Evolutionary conservation across 2,113 vertebrate species (phyloP).

Genomic region (Nanorana parkeri): DNA sequence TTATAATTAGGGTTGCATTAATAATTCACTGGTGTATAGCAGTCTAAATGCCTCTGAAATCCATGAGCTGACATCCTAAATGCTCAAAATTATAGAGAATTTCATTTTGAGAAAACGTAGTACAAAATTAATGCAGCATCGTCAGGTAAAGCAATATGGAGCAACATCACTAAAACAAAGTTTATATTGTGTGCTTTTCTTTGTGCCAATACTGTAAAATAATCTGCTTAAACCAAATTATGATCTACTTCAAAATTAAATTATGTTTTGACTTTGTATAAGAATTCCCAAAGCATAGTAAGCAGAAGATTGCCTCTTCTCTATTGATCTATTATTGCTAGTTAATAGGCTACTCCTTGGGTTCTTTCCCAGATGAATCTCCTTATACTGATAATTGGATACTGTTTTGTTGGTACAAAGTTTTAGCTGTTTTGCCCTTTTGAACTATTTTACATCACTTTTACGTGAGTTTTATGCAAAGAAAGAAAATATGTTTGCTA

Average conservation of each 20-base stretch:
- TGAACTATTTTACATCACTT: conserved; percentile 9
- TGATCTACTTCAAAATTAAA: conserved; percentile 33
- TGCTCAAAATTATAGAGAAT: not conserved
- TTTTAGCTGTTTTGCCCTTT: conserved; percentile 17
- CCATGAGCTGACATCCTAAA: not conserved
- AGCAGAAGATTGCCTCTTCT: conserved; percentile 43
- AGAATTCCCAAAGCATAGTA: conserved; percentile 43
- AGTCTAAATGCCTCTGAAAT: not conserved
- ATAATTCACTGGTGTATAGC: not conserved
- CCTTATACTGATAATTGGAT: conserved; percentile 31
- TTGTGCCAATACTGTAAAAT: conserved; percentile 44
- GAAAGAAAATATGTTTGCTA: not conserved
- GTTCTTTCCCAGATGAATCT: conserved; percentile 38
- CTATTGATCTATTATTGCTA: conserved; percentile 53
- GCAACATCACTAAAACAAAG: conserved; percentile 15
- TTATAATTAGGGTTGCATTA: no score
- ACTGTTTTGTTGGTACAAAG: conserved; percentile 12
- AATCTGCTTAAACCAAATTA: conserved; percentile 45
- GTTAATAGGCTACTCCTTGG: conserved; percentile 35
- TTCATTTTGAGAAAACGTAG: not conserved
- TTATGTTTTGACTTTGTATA: conserved; percentile 48
- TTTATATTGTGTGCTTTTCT: conserved; percentile 14
- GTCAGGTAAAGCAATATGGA: not conserved
- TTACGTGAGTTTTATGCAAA: not conserved
- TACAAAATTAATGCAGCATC: not conserved